Conservation (phyloP, 2,113 vertebrate species). For the Lota lota region DNA sequence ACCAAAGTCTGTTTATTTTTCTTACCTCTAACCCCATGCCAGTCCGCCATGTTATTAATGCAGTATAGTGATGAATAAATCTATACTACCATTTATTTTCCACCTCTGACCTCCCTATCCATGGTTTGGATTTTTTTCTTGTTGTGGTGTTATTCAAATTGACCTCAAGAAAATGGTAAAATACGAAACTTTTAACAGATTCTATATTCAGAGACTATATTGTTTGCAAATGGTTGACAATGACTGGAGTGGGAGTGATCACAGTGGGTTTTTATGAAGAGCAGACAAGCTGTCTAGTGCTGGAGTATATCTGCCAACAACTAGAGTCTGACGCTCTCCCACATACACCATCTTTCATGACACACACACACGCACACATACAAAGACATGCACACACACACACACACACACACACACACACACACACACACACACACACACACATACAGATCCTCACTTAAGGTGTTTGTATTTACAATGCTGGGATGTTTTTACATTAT, state of each 20-base stretch:
- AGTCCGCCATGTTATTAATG: too few relatives aligned
- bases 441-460: not conserved
- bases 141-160: too few relatives aligned
- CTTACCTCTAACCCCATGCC: too few relatives aligned
- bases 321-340: too few relatives aligned
- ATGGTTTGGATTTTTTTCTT: too few relatives aligned
- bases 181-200: not conserved
- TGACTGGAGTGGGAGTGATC: not conserved
- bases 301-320: not conserved
- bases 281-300: conserved; percentile 12
- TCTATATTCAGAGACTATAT: too few relatives aligned
- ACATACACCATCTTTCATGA: too few relatives aligned
- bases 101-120: too few relatives aligned
- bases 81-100: too few relatives aligned
- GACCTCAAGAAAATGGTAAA: not conserved
- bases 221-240: not conserved
- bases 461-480: too few relatives aligned
- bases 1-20: too few relatives aligned
- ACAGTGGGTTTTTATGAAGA: conserved; percentile 3
- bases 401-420: not conserved
- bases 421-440: not conserved
- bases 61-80: too few relatives aligned
- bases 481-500: not conserved
- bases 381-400: not conserved
- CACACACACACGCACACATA: not conserved